Base-by-base conservation (phyloP, 2,113 vertebrate species). In the Alces alces region DNA sequence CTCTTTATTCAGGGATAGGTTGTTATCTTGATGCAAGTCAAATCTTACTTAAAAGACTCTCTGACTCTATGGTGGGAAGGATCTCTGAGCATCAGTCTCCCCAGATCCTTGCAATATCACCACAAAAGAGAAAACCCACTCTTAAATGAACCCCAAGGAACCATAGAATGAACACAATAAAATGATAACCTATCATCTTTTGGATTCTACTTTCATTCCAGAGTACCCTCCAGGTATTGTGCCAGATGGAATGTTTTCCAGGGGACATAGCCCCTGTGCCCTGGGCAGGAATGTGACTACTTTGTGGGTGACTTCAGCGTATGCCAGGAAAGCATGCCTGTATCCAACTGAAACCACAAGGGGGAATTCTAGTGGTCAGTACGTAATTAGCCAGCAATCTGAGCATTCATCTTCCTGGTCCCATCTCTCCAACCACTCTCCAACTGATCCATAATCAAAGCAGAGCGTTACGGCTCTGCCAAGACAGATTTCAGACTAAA, bases 401-500 rank as follows among this genome's bases (percentile, higher is more conserved):
- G 60, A 87, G 85, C 33, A 39, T 1, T 86, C 50, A 25, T 85
- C 0, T 78, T 54, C 39, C 30, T 66, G 60, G 57, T 70, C 54
- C 80, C 55, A 16, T 78, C 27, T 86, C n/a, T 70, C 61, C 88
- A 45, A 70, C 50, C 47, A 58, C 27, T 84, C 36, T 64, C 58
- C 89, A 39, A 80, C 45, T 57, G 66, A 55, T 79, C 28, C n/a
- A 57, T 30, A 61, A 83, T 91, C 89, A 93, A 61, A 97, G 78
- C 58, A 52, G 78, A 87, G 39, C 27, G n/a, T 70, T 54, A 93
- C 43, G 17, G 7, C 27, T 36, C 5, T 66, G 60, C 82, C 94
- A 93, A 86, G 58, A 64, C 11, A 14, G 87, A 97, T 88, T 91
- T 47, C 58, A 96, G 96, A 89, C 54, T 21, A 89, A 93, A 92